Evolutionary conservation across 2,113 vertebrate species (phyloP).

Genomic region (Scolopax mira): DNA sequence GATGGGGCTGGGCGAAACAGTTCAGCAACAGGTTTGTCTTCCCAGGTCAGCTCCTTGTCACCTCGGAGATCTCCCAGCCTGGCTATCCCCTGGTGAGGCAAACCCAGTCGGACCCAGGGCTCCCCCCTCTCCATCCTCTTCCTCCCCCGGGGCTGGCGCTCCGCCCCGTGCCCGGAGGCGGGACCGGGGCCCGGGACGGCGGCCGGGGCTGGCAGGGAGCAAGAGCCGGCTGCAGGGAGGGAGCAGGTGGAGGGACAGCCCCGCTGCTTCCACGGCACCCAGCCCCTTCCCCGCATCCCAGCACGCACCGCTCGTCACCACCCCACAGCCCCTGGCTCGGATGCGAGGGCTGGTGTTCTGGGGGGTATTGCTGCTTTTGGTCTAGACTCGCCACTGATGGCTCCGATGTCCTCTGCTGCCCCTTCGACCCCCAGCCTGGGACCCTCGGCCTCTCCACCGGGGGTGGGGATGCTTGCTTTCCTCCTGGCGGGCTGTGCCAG

Average conservation of each 20-base stretch:
- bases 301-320: rapidly evolving
- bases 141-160: slow-evolving; percentile 4
- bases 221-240: neutral
- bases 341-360: neutral
- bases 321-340: neutral
- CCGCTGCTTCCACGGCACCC: rapidly evolving
- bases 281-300: neutral
- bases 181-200: slow-evolving; percentile 37
- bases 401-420: neutral
- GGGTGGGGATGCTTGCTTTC: neutral
- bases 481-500: neutral
- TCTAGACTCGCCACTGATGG: neutral
- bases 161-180: slow-evolving; percentile 56
- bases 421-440: neutral
- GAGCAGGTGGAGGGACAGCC: slow-evolving; percentile 32
- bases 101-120: rapidly evolving
- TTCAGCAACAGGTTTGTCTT: neutral
- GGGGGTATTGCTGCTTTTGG: neutral
- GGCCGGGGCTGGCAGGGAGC: neutral
- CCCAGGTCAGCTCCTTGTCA: neutral
- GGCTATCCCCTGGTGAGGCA: neutral
- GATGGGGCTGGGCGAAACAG: neutral
- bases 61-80: neutral
- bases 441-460: rapidly evolving
- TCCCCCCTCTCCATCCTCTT: neutral